Evolutionary conservation across 2,797 vertebrate genomes (phyloP), one percentile per base, ranked within the genome.

Genomic region (Tolypeutes matacus): DNA sequence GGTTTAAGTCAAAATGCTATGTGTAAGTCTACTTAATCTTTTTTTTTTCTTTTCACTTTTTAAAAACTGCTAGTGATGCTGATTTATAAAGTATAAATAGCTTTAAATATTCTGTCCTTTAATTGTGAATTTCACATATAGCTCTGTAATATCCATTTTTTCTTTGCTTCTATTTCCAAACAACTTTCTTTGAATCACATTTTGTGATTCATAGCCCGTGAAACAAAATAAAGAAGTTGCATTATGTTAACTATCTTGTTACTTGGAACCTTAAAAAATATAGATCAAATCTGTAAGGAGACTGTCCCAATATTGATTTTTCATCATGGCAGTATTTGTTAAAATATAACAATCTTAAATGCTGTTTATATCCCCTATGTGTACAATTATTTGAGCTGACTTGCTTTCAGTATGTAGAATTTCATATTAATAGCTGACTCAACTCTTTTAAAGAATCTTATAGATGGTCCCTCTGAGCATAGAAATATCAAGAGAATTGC

Each of bases 371-470:
- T 93, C 20, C 39, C 31, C 17, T 86, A 3, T 93, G 39, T 31
- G 25, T 69, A 60, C 7, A 77, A 15, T 75, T 77, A n/a, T 17
- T 89, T 72, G 29, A n/a, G 3, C n/a, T 86, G 62, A 76, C 31
- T 73, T 86, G 31, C 51, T 11, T 78, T 80, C 4, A 94, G 25
- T 8, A 76, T 8, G 13, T 46, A 82, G 21, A 75, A 21, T 83
- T 31, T 60, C 29, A 8, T 18, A 77, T 75, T 86, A 39, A 3
- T 51, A 76, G 34, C 42, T 91, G 27, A 1, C 5, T 92, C 14
- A 42, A 49, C 8, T 86, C 56, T 77, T 85, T 86, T 42, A 93
- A 90, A 11, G 77, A 69, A 94, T 83, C 62, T 92, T 53, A 7
- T 14, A 72, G 58, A 85, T 42, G 20, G 17, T 75, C 46, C 14